A percentile compares a stretch with the other conserved stretches of the same genome.
Conservation (phyloP, 2,113 vertebrate genomes). For the Mixornis gularis region DNA sequence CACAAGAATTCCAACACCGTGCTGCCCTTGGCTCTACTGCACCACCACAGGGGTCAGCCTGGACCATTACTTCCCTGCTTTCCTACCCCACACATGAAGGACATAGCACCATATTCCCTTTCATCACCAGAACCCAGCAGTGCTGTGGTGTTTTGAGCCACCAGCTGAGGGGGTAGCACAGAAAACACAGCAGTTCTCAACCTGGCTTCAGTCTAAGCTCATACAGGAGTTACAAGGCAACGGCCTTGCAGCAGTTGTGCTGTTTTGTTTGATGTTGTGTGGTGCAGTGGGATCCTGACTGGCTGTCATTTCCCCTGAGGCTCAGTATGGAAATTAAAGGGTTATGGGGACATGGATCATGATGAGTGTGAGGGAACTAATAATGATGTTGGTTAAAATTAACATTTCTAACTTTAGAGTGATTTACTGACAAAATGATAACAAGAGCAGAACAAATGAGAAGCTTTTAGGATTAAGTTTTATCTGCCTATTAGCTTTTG, state of each 20-base stretch:
- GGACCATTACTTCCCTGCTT: neutral
- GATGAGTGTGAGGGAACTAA: neutral
- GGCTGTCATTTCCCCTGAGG: neutral
- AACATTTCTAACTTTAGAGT: neutral
- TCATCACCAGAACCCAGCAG: neutral
- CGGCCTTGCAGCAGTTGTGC: neutral
- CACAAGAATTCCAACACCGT: neutral
- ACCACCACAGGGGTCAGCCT: neutral
- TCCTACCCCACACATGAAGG: neutral
- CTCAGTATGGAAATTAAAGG: neutral
- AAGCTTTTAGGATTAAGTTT: neutral
- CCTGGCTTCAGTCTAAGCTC: neutral
- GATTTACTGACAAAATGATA: neutral
- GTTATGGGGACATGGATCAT: neutral
- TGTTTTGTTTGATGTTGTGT: neutral
- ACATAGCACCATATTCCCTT: neutral
- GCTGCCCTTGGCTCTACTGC: neutral
- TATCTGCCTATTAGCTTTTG: neutral
- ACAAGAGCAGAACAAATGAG: neutral
- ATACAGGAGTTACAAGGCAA: neutral
- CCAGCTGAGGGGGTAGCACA: neutral
- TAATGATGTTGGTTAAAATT: neutral
- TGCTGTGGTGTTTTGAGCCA: neutral
- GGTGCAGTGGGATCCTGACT: neutral
- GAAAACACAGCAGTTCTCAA: neutral